Percentiles rank a stretch among this genome's conserved stretches.
phyloP scores from a whole-genome alignment of 2,888 invertebrate species.

The Sisyra nigra region DNA sequence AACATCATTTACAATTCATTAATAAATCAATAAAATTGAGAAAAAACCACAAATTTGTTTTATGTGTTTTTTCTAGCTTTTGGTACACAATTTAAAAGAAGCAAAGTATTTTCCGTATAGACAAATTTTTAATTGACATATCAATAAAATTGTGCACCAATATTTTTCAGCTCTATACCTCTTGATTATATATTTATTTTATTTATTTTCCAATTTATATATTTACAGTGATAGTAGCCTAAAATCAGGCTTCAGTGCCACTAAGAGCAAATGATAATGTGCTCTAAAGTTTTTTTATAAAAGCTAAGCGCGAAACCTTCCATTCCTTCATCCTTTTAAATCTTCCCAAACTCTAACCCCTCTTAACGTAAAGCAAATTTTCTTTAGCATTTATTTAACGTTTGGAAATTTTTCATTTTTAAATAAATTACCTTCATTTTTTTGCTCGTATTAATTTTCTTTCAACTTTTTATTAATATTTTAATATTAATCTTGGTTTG shows the following conservation, averaged over 20 bases:
- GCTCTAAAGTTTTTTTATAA: conserved; percentile 1
- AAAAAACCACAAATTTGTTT: not conserved
- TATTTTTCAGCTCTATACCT: conserved; percentile 1
- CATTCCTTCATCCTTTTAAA: conserved; percentile 1
- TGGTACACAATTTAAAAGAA: conserved; percentile 5
- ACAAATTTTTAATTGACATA: not conserved
- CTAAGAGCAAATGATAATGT: not conserved
- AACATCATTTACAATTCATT: no score
- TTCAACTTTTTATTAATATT: not conserved
- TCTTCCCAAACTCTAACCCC: not conserved
- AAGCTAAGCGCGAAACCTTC: conserved; percentile 5
- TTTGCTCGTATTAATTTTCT: not conserved
- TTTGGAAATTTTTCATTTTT: not conserved
- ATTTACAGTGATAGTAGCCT: no score
- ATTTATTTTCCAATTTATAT: not conserved
- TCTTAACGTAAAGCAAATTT: not conserved
- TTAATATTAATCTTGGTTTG: not conserved
- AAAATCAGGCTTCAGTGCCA: no score
- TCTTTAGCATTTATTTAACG: not conserved
- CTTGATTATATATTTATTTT: not conserved
- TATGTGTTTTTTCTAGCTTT: conserved; percentile 2
- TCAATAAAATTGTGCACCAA: conserved; percentile 5
- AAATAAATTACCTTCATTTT: not conserved
- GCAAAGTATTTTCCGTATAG: not conserved
- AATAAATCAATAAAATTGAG: not conserved